These are phyloP conservation scores for Mnemiopsis leidyi DNA, from an alignment of 37 sponge, comb jelly and placozoan genomes.

Conservation along the genomic window DNA sequence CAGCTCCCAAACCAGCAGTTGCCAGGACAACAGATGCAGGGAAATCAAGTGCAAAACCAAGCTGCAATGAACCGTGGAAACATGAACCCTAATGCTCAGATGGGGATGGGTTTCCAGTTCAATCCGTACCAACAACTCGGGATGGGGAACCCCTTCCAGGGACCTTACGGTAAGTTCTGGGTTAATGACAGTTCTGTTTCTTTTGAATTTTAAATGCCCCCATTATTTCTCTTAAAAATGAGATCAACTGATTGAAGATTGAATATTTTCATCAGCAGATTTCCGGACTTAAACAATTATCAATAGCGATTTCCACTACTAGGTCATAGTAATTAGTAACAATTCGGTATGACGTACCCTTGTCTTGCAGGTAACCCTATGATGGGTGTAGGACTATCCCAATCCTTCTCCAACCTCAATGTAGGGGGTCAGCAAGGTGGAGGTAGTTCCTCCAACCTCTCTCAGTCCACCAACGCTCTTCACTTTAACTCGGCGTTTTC, in stretches of 20 bases:
- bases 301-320: too few species aligned
- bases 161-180: neutral
- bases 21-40: neutral
- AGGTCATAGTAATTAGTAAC: too few species aligned
- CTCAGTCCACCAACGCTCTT: constrained; percentile 43
- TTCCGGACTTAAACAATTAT: too few species aligned
- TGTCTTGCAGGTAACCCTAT: neutral
- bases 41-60: neutral
- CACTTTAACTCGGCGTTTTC: neutral
- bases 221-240: too few species aligned
- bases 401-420: constrained; percentile 55
- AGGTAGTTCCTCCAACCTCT: constrained; percentile 17
- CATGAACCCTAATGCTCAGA: neutral
- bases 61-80: neutral
- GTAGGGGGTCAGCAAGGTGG: neutral
- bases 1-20: neutral
- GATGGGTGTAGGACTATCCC: constrained; percentile 17
- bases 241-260: too few species aligned
- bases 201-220: too few species aligned
- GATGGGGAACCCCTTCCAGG: constrained; percentile 24
- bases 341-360: too few species aligned
- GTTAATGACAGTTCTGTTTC: too few species aligned
- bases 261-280: too few species aligned
- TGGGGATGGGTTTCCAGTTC: constrained; percentile 26
- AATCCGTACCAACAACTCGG: constrained; percentile 54